Percentiles rank a stretch among this genome's conserved stretches.
Evolutionary conservation across 2,888 invertebrate genomes (phyloP).

Genomic region (Brachyptera risi): DNA sequence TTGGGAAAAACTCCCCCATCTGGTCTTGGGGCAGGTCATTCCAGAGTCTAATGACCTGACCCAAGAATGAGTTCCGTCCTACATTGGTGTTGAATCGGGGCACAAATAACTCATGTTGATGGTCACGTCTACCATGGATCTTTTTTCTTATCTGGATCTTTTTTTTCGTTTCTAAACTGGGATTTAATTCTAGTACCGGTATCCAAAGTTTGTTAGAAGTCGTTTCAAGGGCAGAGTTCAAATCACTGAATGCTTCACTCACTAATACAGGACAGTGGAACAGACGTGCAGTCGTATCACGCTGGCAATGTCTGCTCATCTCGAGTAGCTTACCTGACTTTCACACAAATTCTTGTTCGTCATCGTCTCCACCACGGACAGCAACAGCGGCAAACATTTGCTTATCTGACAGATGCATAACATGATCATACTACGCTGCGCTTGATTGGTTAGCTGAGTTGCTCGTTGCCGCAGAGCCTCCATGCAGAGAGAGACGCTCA

Average conservation of each 20-base stretch:
- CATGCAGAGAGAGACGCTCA: background rate
- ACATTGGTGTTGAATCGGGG: too few relatives aligned
- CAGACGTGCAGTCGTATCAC: background rate
- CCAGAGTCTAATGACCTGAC: too few relatives aligned
- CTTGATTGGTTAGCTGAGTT: background rate
- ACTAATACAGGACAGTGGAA: background rate
- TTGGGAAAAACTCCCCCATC: too few relatives aligned
- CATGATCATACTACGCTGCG: background rate
- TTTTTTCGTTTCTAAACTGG: too few relatives aligned
- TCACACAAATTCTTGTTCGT: background rate
- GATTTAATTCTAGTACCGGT: too few relatives aligned
- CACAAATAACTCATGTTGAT: too few relatives aligned
- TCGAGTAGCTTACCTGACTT: background rate
- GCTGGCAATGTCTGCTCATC: background rate
- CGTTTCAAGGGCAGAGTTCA: background rate
- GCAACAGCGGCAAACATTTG: conserved; percentile 18
- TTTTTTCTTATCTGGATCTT: too few relatives aligned
- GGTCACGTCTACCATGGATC: too few relatives aligned
- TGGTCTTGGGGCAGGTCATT: too few relatives aligned
- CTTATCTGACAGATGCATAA: conserved; percentile 19
- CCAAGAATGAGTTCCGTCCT: too few relatives aligned
- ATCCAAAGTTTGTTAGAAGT: too few relatives aligned
- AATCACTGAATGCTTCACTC: background rate
- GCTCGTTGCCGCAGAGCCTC: background rate
- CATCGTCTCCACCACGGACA: background rate